These are phyloP conservation scores for Mobula hypostoma DNA, from an alignment of 2,113 vertebrate species.

Conservation along the genomic window DNA sequence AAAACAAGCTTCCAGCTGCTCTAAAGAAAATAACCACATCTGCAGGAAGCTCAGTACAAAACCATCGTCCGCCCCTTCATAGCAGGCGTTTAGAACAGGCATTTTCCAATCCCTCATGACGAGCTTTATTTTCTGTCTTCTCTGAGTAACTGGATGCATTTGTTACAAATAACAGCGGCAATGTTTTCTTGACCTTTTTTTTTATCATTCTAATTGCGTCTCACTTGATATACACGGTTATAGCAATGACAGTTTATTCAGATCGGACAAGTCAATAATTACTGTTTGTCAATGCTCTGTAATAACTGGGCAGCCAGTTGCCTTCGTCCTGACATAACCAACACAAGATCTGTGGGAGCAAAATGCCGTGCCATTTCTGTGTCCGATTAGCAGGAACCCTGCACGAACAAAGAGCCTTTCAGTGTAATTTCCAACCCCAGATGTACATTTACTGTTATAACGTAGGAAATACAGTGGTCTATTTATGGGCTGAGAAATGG, in stretches of 20 bases:
- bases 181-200: not conserved
- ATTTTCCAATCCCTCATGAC: not conserved
- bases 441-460: too few species aligned
- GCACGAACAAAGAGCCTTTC: too few species aligned
- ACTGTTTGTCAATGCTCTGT: not conserved
- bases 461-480: too few species aligned
- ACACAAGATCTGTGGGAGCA: not conserved
- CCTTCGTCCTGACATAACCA: not conserved
- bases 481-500: too few species aligned
- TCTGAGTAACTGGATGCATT: not conserved
- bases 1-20: conserved; percentile 25
- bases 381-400: not conserved
- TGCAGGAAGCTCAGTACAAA: not conserved
- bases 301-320: not conserved
- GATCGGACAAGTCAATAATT: conserved; percentile 31
- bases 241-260: conserved; percentile 8
- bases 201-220: conserved; percentile 12
- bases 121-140: not conserved
- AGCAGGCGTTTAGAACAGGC: not conserved
- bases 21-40: not conserved
- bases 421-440: too few species aligned
- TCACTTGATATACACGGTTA: not conserved
- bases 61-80: not conserved
- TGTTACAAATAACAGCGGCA: not conserved
- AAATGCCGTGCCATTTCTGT: not conserved